phyloP scores from a whole-genome alignment of 1,140 invertebrate species.

The Hycleus phaleratus region DNA sequence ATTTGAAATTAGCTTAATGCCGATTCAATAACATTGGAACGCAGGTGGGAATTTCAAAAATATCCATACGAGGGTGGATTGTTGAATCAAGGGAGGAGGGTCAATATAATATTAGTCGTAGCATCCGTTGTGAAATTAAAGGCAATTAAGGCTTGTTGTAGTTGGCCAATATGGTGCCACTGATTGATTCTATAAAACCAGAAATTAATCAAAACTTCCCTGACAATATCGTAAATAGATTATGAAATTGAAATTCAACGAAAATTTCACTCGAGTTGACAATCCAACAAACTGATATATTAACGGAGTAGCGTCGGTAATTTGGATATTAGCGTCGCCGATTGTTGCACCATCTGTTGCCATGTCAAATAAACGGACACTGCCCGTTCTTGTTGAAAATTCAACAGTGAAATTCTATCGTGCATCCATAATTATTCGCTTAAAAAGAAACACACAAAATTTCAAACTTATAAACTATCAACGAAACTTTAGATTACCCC shows the following conservation, averaged over 20 bases:
- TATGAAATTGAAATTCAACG: too few species aligned
- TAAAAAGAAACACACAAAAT: too few species aligned
- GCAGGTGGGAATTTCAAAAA: constrained; percentile 20
- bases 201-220: too few species aligned
- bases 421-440: too few species aligned
- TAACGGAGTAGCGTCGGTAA: constrained; percentile 4
- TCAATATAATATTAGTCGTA: too few species aligned
- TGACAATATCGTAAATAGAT: too few species aligned
- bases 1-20: constrained; percentile 19
- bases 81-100: background rate
- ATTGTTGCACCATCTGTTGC: constrained; percentile 17
- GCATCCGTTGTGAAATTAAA: constrained; percentile 13
- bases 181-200: constrained; percentile 13
- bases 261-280: too few species aligned
- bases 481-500: too few species aligned
- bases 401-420: background rate
- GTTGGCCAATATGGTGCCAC: constrained; percentile 14
- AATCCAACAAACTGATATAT: constrained; percentile 3
- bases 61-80: constrained; percentile 7
- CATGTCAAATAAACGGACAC: constrained; percentile 8
- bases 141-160: constrained; percentile 8
- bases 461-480: too few species aligned
- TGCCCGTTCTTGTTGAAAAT: background rate
- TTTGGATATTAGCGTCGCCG: constrained; percentile 11
- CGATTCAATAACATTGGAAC: constrained; percentile 11